Evolutionary conservation across 2,113 vertebrate genomes (phyloP), one percentile per base, ranked within the genome.

Genomic region (Corythornis vintsioides): DNA sequence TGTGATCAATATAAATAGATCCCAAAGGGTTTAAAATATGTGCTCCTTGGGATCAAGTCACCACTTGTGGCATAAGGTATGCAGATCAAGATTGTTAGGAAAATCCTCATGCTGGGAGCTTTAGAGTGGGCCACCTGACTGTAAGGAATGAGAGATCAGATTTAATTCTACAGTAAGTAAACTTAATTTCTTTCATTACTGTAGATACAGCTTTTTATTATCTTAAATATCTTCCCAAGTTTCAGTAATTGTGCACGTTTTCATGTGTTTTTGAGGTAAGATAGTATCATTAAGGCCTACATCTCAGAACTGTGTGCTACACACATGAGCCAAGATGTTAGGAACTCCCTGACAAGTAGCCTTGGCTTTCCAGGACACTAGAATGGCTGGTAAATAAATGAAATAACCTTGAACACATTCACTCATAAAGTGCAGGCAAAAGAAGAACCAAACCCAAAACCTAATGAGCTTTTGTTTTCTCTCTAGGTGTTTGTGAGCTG

Each of bases 401-500:
- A 56, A n/a, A 56, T 55, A 31, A 69, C 24, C 24, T 64, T 56
- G 63, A 87, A 45, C 15, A 10, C 75, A 74, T 84, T 84, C 43
- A 72, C 17, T 84, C 35, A 12, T 2, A 67, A n/a, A 25, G 7
- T 83, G 11, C 24, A 87, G 21, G 24, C 45, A 72, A 56, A 95
- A 92, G 38, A 19, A 18, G 33, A 89, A 79, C 11, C 10, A 38
- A 85, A n/a, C 9, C 0, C n/a, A 66, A 67, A 76, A 61, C 53
- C 25, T 78, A 95, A 95, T 22, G 55, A 8, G 9, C 9, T 76
- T 90, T 78, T 95, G 22, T 89, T 95, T 89, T 95, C 73, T 81
- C 71, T 83, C 15, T 95, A 99, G 99, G 99, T 99, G 91, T 99
- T 99, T 93, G 99, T 99, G 96, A 99, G 99, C 97, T 99, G 99